Conservation (phyloP, 1,140 invertebrate species). For the Pemphigus obesinymphae region DNA sequence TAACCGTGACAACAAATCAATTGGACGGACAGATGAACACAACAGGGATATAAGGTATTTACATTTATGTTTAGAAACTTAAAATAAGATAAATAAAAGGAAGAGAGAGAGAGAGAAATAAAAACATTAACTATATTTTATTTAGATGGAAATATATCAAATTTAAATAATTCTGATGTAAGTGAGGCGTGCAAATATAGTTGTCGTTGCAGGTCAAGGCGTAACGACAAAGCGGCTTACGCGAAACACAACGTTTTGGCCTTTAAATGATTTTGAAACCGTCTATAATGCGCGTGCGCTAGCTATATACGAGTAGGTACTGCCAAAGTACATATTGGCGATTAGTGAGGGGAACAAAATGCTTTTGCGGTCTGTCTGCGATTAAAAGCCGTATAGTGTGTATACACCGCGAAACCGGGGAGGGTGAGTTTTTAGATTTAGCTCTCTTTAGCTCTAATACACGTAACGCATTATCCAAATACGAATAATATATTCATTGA, state of each 20-base stretch:
- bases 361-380: neutral
- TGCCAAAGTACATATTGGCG: neutral
- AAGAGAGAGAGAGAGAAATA: no score
- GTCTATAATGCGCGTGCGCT: neutral
- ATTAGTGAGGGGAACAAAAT: neutral
- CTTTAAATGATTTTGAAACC: constrained; percentile 21
- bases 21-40: no score
- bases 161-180: neutral
- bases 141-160: no score
- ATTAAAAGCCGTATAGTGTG: no score
- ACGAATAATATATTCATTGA: no score
- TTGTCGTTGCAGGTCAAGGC: neutral
- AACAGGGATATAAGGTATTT: no score
- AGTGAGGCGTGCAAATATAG: neutral
- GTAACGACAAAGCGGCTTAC: neutral
- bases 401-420: no score
- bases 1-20: no score
- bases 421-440: neutral
- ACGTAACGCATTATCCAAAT: no score
- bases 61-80: no score
- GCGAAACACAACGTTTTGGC: neutral
- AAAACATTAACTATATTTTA: no score
- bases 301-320: neutral
- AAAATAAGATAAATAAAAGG: no score
- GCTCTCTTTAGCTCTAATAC: neutral